Evolutionary conservation across 2,113 vertebrate genomes (phyloP), one percentile per base, ranked within the genome.

Genomic region (Oryzias melastigma): DNA sequence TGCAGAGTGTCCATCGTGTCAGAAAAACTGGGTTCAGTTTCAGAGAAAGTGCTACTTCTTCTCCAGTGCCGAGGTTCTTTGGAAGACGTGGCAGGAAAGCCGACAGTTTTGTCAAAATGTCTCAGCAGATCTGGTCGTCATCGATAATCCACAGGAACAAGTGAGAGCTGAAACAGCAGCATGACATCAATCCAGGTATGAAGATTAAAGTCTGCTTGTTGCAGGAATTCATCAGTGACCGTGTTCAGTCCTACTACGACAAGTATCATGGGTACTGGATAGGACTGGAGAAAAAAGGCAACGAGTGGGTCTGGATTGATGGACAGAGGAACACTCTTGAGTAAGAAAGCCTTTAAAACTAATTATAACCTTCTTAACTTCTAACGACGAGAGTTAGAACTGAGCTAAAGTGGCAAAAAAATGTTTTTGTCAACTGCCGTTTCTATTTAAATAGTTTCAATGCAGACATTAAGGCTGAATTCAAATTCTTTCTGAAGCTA

Each of bases 41-140:
- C 50, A 79, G 47, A 22, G 65, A 5, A 73, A 75, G 27, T 84
- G 78, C 52, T 81, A 84, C 46, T 16, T 68, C 19, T 68, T 84
- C 52, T 58, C 40, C 13, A 0, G 22, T 0, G 0, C 27, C 1
- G 0, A 0, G 0, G 0, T 0, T 1, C 4, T 0, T 3, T 78
- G 69, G 82, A 51, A 4, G 19, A 51, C 18, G 1, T 68, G 75
- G 78, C 0, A 0, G 1, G 0, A 12, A 0, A 73, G 82, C 56
- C 40, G 0, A 29, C 0, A 0, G 0, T 0, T 1, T 3, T 84
- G 82, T 52, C 0, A 27, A 25, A 0, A 0, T 0, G 0, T 0
- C 1, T 0, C 0, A 5, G 42, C 78, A 7, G 63, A 81, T 57
- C 75, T 84, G 52, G 65, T 63, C 45, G 53, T 76, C 35, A 27